A percentile compares a stretch with the other conserved stretches of the same genome.
phyloP scores from a whole-genome alignment of 2,113 vertebrate species.

The Cochlearius cochlearius region DNA sequence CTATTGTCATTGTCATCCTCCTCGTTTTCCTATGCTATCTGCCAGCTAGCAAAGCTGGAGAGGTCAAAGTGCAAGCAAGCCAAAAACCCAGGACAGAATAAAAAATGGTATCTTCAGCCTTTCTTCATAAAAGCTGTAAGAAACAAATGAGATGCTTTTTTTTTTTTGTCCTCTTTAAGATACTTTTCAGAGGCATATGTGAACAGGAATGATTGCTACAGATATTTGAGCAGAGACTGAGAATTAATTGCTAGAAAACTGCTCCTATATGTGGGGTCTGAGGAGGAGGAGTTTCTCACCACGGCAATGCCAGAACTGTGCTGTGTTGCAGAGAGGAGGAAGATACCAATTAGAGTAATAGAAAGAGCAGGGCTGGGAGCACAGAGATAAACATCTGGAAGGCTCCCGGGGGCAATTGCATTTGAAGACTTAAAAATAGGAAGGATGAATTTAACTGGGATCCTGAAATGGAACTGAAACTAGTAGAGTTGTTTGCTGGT shows the following conservation, averaged over 20 bases:
- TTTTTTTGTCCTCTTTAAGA: not conserved
- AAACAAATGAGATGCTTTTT: not conserved
- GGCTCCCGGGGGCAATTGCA: constrained; percentile 11
- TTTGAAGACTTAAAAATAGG: constrained; percentile 28
- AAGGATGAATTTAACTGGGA: not conserved
- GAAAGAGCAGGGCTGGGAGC: constrained; percentile 4
- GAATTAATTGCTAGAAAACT: not conserved
- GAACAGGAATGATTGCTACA: not conserved
- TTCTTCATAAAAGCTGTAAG: not conserved
- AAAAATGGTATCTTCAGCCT: not conserved
- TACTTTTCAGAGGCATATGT: not conserved
- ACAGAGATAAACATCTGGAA: constrained; percentile 45
- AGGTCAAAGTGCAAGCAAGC: not conserved
- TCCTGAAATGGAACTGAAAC: constrained; percentile 18
- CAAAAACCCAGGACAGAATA: not conserved
- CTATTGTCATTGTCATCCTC: not conserved
- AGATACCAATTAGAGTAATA: constrained; percentile 23
- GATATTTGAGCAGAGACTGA: not conserved
- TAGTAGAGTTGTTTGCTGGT: not conserved
- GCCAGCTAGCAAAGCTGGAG: not conserved
- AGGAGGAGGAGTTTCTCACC: not conserved
- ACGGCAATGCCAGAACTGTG: not conserved
- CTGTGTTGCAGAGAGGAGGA: not conserved
- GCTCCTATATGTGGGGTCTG: not conserved
- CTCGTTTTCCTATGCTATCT: not conserved